Evolutionary conservation across 2,888 invertebrate species (phyloP), one percentile per base, ranked within the genome.

Genomic region (Entomobrya proxima): DNA sequence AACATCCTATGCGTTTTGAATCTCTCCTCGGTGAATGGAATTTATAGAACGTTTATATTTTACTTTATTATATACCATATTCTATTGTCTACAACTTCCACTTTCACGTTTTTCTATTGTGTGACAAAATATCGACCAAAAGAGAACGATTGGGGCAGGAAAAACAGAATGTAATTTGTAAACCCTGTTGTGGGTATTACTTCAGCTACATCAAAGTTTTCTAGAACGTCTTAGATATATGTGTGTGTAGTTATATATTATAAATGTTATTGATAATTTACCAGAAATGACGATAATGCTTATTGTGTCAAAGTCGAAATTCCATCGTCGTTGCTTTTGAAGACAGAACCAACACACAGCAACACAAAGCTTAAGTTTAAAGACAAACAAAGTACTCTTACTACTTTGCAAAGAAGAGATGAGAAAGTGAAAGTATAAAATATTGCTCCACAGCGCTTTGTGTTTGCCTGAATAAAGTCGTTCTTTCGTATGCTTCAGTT

Each of bases 241-340:
- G 21, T 30, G 69, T 69, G 40, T 40, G 6, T 9, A 47, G 11
- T 15, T n/a, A 47, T 13, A 13, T n/a, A 47, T 47, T 3, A n/a
- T 27, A 58, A 77, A 77, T 77, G 61, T 67, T 67, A 37, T 78
- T 78, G 78, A 78, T 78, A 67, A 67, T 78, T 67, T 67, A 78
- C 64, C 27, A 78, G 67, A 79, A 69, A 37, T 52, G 79, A 79
- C 37, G 69, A 79, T 69, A 47, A 69, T 79, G 79, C 67, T 79
- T 69, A 69, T 79, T 79, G 79, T 79, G 52, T 79, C 79, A 79
- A 79, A 79, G 79, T 79, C 67, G 52, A 69, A 79, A 79, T 67
- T 69, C 37, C 32, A 30, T 52, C 55, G 50, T 50, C 79, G 27
- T 69, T 11, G 61, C 18, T 64, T 27, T 44, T 76, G 76, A 55